phyloP scores from a whole-genome alignment of 2,113 vertebrate species.

The Caracal caracal region DNA sequence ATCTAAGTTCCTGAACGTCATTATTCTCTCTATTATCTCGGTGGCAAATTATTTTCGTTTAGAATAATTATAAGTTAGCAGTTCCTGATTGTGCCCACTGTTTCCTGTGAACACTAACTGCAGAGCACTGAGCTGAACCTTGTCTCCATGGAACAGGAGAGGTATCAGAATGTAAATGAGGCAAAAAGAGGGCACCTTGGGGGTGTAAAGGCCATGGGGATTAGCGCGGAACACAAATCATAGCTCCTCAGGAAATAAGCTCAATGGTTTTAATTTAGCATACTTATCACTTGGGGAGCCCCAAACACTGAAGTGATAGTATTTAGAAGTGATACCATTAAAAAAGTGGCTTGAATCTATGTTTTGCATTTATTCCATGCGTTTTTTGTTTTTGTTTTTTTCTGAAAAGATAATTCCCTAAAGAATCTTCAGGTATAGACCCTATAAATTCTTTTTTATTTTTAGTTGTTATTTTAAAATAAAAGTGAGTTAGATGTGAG shows the following conservation, averaged over 20 bases:
- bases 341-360: background rate
- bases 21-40: conserved; percentile 30
- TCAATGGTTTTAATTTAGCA: background rate
- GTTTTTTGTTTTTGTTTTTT: background rate
- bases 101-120: background rate
- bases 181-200: background rate
- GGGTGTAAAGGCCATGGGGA: background rate
- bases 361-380: background rate
- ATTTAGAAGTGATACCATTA: background rate
- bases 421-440: background rate
- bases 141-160: background rate
- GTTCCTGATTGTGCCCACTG: background rate
- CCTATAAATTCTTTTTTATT: background rate
- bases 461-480: conserved; percentile 49
- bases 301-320: background rate
- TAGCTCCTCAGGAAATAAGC: background rate
- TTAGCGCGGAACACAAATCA: background rate
- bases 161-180: background rate
- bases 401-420: background rate
- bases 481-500: background rate
- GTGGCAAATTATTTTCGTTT: conserved; percentile 20
- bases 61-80: conserved; percentile 56
- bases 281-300: background rate
- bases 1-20: background rate
- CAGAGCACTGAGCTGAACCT: background rate